These are phyloP conservation scores for Bujurquina vittata DNA, from an alignment of 2,113 vertebrate species.

Conservation along the genomic window DNA sequence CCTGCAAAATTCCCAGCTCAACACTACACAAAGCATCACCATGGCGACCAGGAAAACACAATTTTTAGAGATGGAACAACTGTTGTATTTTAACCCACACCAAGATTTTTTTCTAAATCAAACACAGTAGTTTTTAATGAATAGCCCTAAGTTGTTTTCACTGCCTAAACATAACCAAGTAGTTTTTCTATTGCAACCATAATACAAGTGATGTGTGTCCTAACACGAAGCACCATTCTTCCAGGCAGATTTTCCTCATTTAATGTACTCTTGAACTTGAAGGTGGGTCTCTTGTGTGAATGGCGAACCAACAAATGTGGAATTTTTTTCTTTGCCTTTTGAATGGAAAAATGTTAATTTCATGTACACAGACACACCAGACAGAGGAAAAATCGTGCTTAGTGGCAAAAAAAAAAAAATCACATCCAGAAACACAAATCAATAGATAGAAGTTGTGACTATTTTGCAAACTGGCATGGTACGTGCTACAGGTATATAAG, in stretches of 20 bases:
- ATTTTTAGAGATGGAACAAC: background rate
- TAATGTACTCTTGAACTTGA: background rate
- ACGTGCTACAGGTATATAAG: background rate
- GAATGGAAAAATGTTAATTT: background rate
- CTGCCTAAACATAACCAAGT: background rate
- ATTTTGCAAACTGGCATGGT: no score
- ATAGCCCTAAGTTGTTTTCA: background rate
- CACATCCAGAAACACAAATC: background rate
- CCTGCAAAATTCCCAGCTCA: background rate
- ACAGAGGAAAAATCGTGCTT: background rate
- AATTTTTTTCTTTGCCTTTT: no score
- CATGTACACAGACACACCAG: background rate
- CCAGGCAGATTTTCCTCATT: background rate
- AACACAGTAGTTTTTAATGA: accelerated
- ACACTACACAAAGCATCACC: background rate
- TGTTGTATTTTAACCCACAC: background rate
- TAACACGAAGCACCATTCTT: no score
- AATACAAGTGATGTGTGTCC: background rate
- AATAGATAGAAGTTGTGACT: background rate
- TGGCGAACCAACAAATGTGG: background rate
- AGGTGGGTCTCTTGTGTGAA: background rate
- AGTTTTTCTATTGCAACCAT: background rate
- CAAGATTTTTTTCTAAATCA: background rate
- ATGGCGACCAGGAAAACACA: background rate
- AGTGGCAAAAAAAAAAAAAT: accelerated